A percentile compares a stretch with the other conserved stretches of the same genome.
Conservation (phyloP, 2,797 vertebrate genomes). For the Vireo griseus region DNA sequence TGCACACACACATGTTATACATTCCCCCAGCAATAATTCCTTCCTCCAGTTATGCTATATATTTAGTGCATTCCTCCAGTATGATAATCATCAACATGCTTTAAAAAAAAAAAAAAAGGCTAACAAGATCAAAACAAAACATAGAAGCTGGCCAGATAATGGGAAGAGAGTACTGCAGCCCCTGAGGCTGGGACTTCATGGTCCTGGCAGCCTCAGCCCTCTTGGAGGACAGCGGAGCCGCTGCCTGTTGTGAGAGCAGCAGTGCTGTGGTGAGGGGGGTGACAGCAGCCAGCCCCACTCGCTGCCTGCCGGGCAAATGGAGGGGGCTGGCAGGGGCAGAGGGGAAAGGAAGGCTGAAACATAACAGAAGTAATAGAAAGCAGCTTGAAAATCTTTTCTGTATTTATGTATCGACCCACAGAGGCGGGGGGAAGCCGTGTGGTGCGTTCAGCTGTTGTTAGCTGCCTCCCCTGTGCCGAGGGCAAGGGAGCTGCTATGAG, state of each 20-base stretch:
- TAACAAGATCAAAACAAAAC: not conserved
- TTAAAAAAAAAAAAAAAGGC: not conserved
- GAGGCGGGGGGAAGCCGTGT: not conserved
- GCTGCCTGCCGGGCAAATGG: not conserved
- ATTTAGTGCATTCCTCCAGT: conserved; percentile 32
- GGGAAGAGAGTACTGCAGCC: not conserved
- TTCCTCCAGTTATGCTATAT: conserved; percentile 45
- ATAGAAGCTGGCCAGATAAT: not conserved
- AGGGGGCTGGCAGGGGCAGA: not conserved
- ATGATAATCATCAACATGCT: conserved; percentile 52
- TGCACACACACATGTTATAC: conserved; percentile 52
- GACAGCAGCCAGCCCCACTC: not conserved
- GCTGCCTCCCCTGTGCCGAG: not conserved
- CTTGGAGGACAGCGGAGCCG: rapidly evolving
- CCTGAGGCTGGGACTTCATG: not conserved
- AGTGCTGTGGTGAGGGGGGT: not conserved
- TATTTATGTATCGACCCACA: not conserved
- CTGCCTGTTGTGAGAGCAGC: not conserved
- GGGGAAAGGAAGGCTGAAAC: conserved; percentile 8
- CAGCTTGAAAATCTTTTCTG: not conserved
- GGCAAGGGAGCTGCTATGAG: not conserved
- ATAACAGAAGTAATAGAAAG: conserved; percentile 14
- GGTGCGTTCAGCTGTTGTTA: not conserved
- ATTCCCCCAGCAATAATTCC: conserved; percentile 44
- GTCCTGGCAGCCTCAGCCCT: not conserved